These are phyloP conservation scores for Vollenhovia emeryi DNA, from an alignment of 1,140 invertebrate genomes.

Conservation along the genomic window DNA sequence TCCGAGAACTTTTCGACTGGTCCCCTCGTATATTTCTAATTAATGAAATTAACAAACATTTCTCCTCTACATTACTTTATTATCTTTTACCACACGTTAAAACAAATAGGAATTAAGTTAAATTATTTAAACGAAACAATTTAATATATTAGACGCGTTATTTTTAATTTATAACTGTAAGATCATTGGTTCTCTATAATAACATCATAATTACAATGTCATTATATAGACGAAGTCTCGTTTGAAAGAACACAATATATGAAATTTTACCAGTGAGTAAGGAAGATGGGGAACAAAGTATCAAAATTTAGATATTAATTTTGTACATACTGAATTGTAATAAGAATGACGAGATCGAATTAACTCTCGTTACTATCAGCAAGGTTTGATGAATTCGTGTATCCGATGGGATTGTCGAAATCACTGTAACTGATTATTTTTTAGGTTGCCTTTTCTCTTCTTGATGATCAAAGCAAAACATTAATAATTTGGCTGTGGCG, in stretches of 20 bases:
- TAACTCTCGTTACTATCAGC: not conserved
- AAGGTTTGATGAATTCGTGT: not conserved
- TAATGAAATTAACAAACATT: not conserved
- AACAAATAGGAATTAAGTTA: conserved; percentile 14
- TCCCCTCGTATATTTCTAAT: not conserved
- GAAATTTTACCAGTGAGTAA: conserved; percentile 2
- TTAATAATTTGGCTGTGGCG: conserved; percentile 70
- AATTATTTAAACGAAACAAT: not conserved
- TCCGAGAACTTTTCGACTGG: no score
- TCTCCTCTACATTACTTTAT: not conserved
- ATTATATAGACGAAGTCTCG: not conserved
- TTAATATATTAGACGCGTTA: not conserved
- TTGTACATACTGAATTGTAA: conserved; percentile 32
- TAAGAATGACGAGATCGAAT: not conserved
- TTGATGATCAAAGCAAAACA: conserved; percentile 66
- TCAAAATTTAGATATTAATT: conserved; percentile 44
- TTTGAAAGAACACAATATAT: not conserved
- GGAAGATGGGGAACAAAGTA: conserved; percentile 7
- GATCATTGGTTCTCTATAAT: not conserved
- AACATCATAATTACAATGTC: not conserved
- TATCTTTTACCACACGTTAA: not conserved
- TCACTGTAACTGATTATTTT: conserved; percentile 19
- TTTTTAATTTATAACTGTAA: not conserved
- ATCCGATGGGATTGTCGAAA: not conserved
- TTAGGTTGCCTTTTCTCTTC: conserved; percentile 37